Conservation (phyloP, 2,113 vertebrate genomes). For the Puma concolor region DNA sequence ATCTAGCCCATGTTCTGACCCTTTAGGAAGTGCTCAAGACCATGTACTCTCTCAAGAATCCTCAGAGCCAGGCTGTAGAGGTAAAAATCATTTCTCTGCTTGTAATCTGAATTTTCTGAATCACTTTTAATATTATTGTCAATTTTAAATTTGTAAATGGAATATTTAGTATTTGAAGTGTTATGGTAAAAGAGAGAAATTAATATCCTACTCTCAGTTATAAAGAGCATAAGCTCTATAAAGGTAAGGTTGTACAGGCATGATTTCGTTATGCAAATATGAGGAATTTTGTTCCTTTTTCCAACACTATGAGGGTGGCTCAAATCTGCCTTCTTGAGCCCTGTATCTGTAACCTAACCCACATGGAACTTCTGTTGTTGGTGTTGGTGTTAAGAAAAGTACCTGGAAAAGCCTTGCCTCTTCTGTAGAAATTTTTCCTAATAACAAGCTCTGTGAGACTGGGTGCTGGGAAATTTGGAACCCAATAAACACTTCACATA, state of each 20-base stretch:
- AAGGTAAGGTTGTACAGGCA: background rate
- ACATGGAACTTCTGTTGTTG: background rate
- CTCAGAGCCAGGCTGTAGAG: constrained; percentile 57
- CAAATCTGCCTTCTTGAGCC: background rate
- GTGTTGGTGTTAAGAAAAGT: background rate
- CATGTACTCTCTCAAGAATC: constrained; percentile 49
- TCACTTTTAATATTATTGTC: background rate
- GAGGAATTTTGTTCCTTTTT: constrained; percentile 6
- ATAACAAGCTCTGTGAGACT: background rate
- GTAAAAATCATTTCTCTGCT: constrained; percentile 55
- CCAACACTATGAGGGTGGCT: background rate
- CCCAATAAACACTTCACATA: constrained; percentile 1
- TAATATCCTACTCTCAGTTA: background rate
- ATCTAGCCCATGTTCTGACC: constrained; percentile 63
- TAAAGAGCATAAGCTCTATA: background rate
- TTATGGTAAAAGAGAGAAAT: constrained; percentile 33
- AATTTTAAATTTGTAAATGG: constrained; percentile 43
- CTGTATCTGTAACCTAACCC: background rate
- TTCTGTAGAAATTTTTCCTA: background rate
- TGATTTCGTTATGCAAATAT: background rate
- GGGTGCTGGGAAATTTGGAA: background rate
- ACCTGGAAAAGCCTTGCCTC: background rate
- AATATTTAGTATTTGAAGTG: constrained; percentile 8
- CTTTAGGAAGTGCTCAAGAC: constrained; percentile 65
- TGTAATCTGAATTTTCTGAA: background rate